Percentiles rank a stretch among this genome's conserved stretches.
These are phyloP conservation scores for Nyctalus aviator DNA, from an alignment of 2,797 vertebrate genomes.

Conservation along the genomic window DNA sequence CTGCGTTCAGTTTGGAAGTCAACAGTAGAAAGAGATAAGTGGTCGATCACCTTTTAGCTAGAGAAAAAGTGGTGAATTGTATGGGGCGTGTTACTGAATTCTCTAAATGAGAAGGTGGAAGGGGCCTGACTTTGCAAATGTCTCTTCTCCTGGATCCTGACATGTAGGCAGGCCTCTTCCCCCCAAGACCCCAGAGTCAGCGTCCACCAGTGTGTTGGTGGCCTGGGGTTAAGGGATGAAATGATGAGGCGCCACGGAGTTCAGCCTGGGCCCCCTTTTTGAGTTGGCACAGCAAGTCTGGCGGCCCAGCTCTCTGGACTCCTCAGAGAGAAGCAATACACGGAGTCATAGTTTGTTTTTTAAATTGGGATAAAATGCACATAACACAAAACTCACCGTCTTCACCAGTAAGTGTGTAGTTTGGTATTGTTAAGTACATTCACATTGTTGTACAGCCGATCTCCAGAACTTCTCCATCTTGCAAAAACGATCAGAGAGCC, in stretches of 20 bases:
- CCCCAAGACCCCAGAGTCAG: neutral
- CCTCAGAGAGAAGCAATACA: neutral
- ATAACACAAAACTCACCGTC: neutral
- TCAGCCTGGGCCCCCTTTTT: neutral
- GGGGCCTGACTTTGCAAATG: neutral
- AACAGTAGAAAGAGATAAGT: conserved; percentile 27
- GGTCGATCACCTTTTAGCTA: neutral
- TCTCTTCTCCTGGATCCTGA: neutral
- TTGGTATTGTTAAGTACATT: neutral
- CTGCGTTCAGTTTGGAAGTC: neutral
- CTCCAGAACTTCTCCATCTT: conserved; percentile 21
- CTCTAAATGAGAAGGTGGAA: conserved; percentile 24
- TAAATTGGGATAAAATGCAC: neutral
- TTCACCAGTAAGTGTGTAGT: neutral
- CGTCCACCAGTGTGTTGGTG: neutral
- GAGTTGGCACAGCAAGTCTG: neutral
- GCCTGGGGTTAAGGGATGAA: neutral
- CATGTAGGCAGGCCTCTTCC: neutral
- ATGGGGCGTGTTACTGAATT: neutral
- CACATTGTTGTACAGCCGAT: neutral
- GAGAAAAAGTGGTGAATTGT: conserved; percentile 9
- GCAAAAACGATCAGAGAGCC: neutral
- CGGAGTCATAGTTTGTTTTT: neutral
- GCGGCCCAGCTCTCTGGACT: neutral
- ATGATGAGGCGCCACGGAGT: neutral